Evolutionary conservation across 35 echinoderm and acorn worm species (phyloP).

Genomic region (Heliocidaris tuberculata): DNA sequence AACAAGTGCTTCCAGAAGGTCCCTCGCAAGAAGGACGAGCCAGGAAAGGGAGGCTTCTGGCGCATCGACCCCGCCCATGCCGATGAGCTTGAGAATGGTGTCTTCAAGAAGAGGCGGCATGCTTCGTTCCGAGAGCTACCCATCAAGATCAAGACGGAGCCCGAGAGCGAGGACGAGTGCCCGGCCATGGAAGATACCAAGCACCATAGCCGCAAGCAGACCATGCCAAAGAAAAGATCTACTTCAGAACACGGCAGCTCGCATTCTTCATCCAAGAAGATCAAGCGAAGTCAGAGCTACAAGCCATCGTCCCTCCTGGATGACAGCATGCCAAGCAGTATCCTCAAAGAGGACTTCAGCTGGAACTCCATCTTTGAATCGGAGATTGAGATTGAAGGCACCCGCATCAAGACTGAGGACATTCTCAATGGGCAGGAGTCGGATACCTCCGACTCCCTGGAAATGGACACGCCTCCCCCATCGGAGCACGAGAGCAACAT

Average conservation of each 20-base stretch:
- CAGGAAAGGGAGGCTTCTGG: slow-evolving; percentile 99
- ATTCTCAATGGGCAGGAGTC: slow-evolving; percentile 64
- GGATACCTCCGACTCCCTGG: slow-evolving; percentile 34
- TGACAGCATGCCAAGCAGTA: slow-evolving; percentile 76
- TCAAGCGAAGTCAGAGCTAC: slow-evolving; percentile 38
- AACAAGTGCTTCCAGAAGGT: slow-evolving; percentile 99
- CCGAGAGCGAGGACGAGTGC: slow-evolving; percentile 58
- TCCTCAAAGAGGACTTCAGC: slow-evolving; percentile 73
- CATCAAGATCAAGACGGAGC: slow-evolving; percentile 83
- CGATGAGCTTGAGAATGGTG: slow-evolving; percentile 89
- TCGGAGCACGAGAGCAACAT: slow-evolving; percentile 59
- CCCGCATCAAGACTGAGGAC: slow-evolving; percentile 85
- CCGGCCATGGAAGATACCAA: neutral
- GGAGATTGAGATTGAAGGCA: slow-evolving; percentile 88
- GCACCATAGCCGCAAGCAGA: slow-evolving; percentile 64
- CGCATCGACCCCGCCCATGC: slow-evolving; percentile 95
- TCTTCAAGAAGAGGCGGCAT: slow-evolving; percentile 87
- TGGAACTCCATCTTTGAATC: slow-evolving; percentile 88
- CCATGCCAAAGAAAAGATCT: slow-evolving; percentile 63
- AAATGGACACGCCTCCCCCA: slow-evolving; percentile 71
- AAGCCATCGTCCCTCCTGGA: slow-evolving; percentile 50
- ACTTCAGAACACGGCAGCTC: slow-evolving; percentile 47
- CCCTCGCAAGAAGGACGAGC: slow-evolving; percentile 92
- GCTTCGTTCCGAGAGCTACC: slow-evolving; percentile 60
- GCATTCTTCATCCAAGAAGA: slow-evolving; percentile 36